These are phyloP conservation scores for Babylonia areolata DNA, from an alignment of 1,140 invertebrate genomes.

Conservation along the genomic window DNA sequence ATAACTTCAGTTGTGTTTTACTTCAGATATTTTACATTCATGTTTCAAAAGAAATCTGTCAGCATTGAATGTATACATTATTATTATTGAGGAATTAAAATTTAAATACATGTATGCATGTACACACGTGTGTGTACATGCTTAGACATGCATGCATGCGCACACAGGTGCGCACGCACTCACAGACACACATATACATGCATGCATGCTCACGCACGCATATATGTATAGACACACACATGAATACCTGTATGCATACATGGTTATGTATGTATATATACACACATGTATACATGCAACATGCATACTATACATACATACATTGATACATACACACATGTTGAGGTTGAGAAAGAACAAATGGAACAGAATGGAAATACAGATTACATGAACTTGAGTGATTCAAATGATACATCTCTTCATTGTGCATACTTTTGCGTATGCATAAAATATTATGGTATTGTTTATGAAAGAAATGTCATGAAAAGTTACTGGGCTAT, in stretches of 20 bases:
- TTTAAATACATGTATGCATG: neutral
- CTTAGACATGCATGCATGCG: neutral
- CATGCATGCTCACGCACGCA: neutral
- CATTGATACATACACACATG: neutral
- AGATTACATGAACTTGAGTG: too few relatives aligned
- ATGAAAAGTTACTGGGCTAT: too few relatives aligned
- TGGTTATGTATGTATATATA: neutral
- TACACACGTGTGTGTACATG: neutral
- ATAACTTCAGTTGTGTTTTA: too few relatives aligned
- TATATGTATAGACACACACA: neutral
- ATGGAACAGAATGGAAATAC: neutral
- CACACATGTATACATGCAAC: neutral
- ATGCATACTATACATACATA: slow-evolving; percentile 10
- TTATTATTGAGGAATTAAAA: too few relatives aligned
- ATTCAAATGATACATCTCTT: neutral
- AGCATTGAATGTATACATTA: too few relatives aligned
- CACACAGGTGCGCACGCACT: neutral
- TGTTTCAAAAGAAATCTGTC: too few relatives aligned
- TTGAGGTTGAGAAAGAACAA: neutral
- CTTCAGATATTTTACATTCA: too few relatives aligned
- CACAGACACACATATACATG: neutral
- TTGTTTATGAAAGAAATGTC: too few relatives aligned
- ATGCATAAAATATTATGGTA: too few relatives aligned
- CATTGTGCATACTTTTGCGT: neutral
- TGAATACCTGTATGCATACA: neutral